These are phyloP conservation scores for Alviniconcha strummeri DNA, from an alignment of 2,888 invertebrate species.

Conservation along the genomic window DNA sequence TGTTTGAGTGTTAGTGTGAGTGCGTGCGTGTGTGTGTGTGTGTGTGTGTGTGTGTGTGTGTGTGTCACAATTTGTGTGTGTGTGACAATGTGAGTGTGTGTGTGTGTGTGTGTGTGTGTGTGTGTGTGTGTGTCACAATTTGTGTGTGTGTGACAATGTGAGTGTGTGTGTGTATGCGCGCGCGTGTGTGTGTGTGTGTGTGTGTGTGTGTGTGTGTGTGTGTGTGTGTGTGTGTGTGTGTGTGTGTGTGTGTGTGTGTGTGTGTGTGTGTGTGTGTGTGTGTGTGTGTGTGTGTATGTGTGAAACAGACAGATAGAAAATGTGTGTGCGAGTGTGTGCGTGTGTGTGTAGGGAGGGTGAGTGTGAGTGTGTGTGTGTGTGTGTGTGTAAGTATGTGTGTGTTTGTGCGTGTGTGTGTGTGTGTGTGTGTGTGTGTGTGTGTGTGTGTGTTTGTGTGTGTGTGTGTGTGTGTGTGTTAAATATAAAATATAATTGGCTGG, in stretches of 20 bases:
- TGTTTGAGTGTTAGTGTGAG: not conserved
- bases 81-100: too few relatives aligned
- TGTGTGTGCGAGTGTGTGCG: not conserved
- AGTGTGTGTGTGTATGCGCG: too few relatives aligned
- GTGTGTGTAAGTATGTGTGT: not conserved
- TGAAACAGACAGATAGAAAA: too few relatives aligned
- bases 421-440: not conserved
- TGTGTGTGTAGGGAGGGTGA: not conserved
- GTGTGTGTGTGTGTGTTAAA: not conserved
- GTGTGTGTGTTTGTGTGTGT: too few relatives aligned
- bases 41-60: too few relatives aligned
- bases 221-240: slow-evolving; percentile 2
- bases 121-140: not conserved
- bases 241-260: not conserved
- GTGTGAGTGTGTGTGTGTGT: too few relatives aligned
- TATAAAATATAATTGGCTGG: not conserved
- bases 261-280: too few relatives aligned
- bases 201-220: not conserved
- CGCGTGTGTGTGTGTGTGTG: not conserved
- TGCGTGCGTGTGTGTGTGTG: not conserved
- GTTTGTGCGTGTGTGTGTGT: not conserved
- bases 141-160: too few relatives aligned
- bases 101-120: slow-evolving; percentile 6
- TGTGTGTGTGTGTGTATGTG: not conserved
- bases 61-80: not conserved